Evolutionary conservation across 2,888 invertebrate genomes (phyloP).

Genomic region (Hydriomena furcata): DNA sequence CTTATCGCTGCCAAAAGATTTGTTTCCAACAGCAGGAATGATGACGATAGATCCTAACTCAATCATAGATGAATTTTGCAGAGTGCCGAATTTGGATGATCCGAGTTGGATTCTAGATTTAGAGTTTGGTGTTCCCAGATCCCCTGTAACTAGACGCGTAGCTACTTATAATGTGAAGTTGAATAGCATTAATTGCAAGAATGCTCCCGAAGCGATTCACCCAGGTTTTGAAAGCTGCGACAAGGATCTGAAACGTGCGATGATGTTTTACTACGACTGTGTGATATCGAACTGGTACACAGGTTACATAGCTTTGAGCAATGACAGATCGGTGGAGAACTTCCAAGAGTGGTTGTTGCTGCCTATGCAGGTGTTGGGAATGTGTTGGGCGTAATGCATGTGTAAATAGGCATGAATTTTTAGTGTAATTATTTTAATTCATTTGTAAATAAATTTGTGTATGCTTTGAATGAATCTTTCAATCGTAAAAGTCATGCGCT

Average conservation of each 20-base stretch:
- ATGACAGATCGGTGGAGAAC: slow-evolving; percentile 60
- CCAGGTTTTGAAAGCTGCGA: slow-evolving; percentile 63
- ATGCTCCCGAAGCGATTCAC: slow-evolving; percentile 57
- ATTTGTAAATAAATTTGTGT: slow-evolving; percentile 25
- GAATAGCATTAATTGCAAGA: slow-evolving; percentile 61
- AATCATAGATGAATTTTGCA: slow-evolving; percentile 64
- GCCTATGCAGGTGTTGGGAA: slow-evolving; percentile 61
- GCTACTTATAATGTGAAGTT: slow-evolving; percentile 59
- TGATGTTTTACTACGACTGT: slow-evolving; percentile 63
- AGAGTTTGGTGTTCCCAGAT: slow-evolving; percentile 60
- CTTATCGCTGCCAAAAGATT: slow-evolving; percentile 51
- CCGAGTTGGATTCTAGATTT: slow-evolving; percentile 65
- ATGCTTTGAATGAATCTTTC: too few species aligned
- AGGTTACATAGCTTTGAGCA: slow-evolving; percentile 49
- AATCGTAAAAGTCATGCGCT: too few species aligned
- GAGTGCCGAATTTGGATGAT: slow-evolving; percentile 41
- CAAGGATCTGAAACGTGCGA: slow-evolving; percentile 50
- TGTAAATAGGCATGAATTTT: slow-evolving; percentile 33
- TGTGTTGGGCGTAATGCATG: slow-evolving; percentile 59
- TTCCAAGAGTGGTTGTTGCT: slow-evolving; percentile 61
- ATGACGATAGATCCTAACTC: slow-evolving; percentile 59
- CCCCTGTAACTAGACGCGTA: slow-evolving; percentile 50
- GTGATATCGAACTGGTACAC: slow-evolving; percentile 62
- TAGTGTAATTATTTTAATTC: slow-evolving; percentile 7
- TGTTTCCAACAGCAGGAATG: slow-evolving; percentile 60